phyloP scores from a whole-genome alignment of 2,113 vertebrate genomes.

The Montifringilla adamsi region DNA sequence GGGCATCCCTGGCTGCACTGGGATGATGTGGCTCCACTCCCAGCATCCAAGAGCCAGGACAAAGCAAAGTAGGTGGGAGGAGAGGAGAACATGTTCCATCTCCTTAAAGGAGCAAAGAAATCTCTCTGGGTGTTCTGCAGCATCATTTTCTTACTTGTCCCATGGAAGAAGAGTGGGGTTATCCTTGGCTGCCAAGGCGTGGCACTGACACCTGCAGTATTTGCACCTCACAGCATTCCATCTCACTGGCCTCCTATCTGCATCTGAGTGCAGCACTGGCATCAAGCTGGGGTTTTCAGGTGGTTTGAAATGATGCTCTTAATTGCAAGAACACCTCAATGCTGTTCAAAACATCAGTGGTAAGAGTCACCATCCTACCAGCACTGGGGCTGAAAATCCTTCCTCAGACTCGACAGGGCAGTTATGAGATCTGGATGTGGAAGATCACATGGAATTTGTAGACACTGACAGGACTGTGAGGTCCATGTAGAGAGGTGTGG shows the following conservation, averaged over 20 bases:
- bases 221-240: background rate
- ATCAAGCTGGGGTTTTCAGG: background rate
- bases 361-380: background rate
- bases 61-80: background rate
- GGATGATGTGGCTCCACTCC: background rate
- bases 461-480: background rate
- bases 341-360: rapidly evolving
- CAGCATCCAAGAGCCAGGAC: background rate
- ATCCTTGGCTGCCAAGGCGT: background rate
- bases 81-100: background rate
- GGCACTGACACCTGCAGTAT: background rate
- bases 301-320: background rate
- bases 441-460: background rate
- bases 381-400: background rate
- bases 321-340: background rate
- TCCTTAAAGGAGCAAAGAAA: background rate
- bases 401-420: background rate
- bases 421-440: background rate
- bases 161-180: background rate
- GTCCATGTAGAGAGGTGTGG: background rate
- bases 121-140: background rate
- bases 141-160: background rate
- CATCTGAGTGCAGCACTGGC: rapidly evolving
- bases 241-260: background rate
- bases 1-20: background rate